Base-by-base conservation (phyloP, 2,113 vertebrate species). In the Eubucco bourcierii region DNA sequence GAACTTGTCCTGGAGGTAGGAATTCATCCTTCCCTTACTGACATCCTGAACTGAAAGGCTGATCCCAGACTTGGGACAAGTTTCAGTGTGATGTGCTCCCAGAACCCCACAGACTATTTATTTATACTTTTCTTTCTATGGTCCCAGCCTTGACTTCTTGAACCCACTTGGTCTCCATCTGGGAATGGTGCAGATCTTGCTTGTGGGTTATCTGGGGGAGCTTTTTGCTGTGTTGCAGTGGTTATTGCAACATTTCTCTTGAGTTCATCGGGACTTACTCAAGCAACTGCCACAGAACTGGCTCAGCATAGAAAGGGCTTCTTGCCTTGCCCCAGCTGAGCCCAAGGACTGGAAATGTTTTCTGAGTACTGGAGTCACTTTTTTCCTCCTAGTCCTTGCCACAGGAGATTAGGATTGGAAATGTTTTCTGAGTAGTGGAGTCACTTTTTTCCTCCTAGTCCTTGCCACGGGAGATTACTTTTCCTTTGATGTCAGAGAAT, bases 1-100 rank as follows among this genome's bases (percentile, higher is more conserved):
- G 84, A 99, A 99, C 94, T 97, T 99, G 65, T 99, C 99, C 3
- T 99, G 99, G 99, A 99, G 99, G 99, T 99, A 97, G 72, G 96
- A 31, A 24, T 80, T 76, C 20, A 24, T 46, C 68, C 29, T 20
- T 34, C 20, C 12, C 23, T 34, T 34, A 6, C 18, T 8, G 56
- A 66, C 74, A 28, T 13, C 21, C 28, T 47, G 44, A 23, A 34
- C 37, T 2, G 0, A 63, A 79, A 47, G 65, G 67, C 28, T 17
- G 31, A 3, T 67, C 46, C 31, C 31, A 9, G 59, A 55, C 10
- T 29, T 68, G n/a, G 46, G 44, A 37, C n/a, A 71, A 82, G 63
- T 60, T 78, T 53, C 52, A 37, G 55, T 19, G 39, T 33, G 31
- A 31, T 7, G 12, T 2, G 15, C 41, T 83, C 6, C 56, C 17